Conservation (phyloP, 30 jellyfish, hydroid and myxozoan genomes). For the Hydractinia echinata region DNA sequence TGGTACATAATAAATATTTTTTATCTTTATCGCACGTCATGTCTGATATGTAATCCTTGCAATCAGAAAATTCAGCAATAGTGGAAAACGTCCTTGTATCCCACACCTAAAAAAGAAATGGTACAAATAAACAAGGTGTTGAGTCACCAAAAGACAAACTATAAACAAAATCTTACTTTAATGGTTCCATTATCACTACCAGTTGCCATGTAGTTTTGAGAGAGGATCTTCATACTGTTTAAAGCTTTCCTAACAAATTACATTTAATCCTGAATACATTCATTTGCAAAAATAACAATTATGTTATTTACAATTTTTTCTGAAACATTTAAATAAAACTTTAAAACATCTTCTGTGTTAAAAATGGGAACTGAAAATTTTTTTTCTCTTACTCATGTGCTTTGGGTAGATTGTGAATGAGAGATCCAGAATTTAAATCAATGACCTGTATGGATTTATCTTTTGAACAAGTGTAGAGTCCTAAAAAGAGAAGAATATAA, state of each 20-base stretch:
- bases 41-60: slow-evolving; percentile 71
- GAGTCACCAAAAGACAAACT: background rate
- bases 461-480: slow-evolving; percentile 50
- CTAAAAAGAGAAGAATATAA: slow-evolving; percentile 7
- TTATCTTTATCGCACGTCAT: slow-evolving; percentile 64
- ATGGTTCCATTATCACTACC: slow-evolving; percentile 75
- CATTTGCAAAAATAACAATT: slow-evolving; percentile 20
- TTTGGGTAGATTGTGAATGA: slow-evolving; percentile 24
- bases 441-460: slow-evolving; percentile 48
- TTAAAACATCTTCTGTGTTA: background rate
- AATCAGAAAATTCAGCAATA: slow-evolving; percentile 60
- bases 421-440: slow-evolving; percentile 58
- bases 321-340: background rate
- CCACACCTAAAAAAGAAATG: slow-evolving; percentile 59
- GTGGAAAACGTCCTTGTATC: slow-evolving; percentile 32
- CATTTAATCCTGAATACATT: no score
- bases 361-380: background rate
- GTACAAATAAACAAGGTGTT: background rate
- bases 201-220: slow-evolving; percentile 58
- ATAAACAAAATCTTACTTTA: slow-evolving; percentile 35
- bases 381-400: slow-evolving; percentile 26
- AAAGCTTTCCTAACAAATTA: slow-evolving; percentile 46
- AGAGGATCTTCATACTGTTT: slow-evolving; percentile 38
- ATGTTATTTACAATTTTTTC: background rate
- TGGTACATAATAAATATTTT: slow-evolving; percentile 55